Conservation (phyloP, 2,888 invertebrate species). For the Caenorhabditis doughertyi region DNA sequence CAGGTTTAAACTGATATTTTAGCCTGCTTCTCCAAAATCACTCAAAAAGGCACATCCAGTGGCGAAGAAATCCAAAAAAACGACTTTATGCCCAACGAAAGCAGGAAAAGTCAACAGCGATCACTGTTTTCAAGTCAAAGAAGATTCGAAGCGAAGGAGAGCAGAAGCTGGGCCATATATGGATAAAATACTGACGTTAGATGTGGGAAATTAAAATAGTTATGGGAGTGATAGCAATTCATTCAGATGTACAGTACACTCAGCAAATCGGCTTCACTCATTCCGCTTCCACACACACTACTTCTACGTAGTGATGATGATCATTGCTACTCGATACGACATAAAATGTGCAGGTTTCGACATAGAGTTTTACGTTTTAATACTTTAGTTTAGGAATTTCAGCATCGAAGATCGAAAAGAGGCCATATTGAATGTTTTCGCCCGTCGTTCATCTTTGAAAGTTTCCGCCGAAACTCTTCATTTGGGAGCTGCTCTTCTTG, state of each 20-base stretch:
- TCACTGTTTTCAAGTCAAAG: not conserved
- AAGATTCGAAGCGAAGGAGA: not conserved
- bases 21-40: not conserved
- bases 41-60: not conserved
- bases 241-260: conserved; percentile 37
- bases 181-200: too few relatives aligned
- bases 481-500: conserved; percentile 34
- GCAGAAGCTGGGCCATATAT: not conserved
- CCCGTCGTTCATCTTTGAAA: not conserved
- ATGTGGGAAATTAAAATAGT: too few relatives aligned
- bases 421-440: conserved; percentile 8
- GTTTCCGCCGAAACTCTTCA: conserved; percentile 38
- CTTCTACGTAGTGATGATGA: not conserved
- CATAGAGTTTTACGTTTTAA: not conserved
- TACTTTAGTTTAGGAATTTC: conserved; percentile 16
- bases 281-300: conserved; percentile 34
- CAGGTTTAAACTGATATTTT: not conserved
- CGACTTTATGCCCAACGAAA: not conserved
- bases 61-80: not conserved
- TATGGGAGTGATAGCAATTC: too few relatives aligned
- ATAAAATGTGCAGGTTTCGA: conserved; percentile 19
- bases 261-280: not conserved
- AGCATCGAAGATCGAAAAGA: conserved; percentile 35
- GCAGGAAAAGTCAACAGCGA: not conserved
- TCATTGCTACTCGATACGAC: not conserved